Conservation (phyloP, 2,888 invertebrate genomes). For the Brenthis daphne region DNA sequence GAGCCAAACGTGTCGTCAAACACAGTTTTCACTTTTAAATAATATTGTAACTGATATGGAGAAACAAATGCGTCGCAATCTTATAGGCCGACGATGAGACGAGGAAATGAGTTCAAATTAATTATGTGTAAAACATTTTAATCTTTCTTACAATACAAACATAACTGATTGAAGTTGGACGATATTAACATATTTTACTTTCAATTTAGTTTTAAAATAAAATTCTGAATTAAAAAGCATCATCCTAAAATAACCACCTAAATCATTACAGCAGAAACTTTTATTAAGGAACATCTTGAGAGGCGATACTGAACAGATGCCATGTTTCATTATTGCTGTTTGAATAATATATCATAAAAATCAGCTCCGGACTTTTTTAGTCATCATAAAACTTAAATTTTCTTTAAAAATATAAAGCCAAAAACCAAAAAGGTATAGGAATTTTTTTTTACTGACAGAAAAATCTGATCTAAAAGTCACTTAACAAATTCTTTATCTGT, state of each 20-base stretch:
- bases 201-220: not conserved
- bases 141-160: too few relatives aligned
- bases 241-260: conserved; percentile 13
- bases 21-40: too few relatives aligned
- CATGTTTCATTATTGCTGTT: conserved; percentile 51
- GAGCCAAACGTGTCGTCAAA: too few relatives aligned
- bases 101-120: too few relatives aligned
- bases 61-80: too few relatives aligned
- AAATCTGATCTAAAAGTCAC: not conserved
- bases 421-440: too few relatives aligned
- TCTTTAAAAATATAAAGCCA: too few relatives aligned
- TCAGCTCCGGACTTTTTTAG: conserved; percentile 28
- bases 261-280: conserved; percentile 18
- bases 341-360: conserved; percentile 62
- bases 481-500: conserved; percentile 28
- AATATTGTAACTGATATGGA: too few relatives aligned
- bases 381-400: conserved; percentile 23
- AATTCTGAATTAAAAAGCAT: conserved; percentile 8
- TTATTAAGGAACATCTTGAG: conserved; percentile 29
- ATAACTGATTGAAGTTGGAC: too few relatives aligned
- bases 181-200: not conserved
- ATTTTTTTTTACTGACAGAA: not conserved
- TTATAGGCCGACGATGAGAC: too few relatives aligned
- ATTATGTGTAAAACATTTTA: too few relatives aligned
- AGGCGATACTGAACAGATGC: conserved; percentile 41